Conservation (phyloP, 2,888 invertebrate species). For the Thyatira batis region DNA sequence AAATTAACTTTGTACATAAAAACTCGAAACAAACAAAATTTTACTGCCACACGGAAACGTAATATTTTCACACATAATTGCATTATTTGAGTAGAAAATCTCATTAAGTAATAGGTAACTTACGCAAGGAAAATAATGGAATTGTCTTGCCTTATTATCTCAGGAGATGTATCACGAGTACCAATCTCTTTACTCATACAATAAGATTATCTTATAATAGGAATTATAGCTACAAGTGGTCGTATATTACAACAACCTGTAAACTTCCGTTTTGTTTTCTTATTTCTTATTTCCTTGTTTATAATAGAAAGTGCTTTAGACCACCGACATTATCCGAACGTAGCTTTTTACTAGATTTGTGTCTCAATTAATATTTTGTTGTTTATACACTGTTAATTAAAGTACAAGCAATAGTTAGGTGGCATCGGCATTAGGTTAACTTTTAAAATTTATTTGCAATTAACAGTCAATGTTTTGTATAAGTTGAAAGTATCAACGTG, state of each 20-base stretch:
- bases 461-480: not conserved
- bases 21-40: constrained; percentile 7
- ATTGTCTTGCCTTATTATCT: constrained; percentile 35
- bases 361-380: too few species aligned
- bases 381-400: too few species aligned
- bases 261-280: not conserved
- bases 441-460: not conserved
- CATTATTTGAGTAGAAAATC: constrained; percentile 26
- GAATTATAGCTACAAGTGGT: constrained; percentile 19
- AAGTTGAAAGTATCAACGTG: constrained; percentile 7
- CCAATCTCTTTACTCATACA: constrained; percentile 35
- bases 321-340: too few species aligned
- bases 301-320: not conserved
- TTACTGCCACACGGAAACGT: constrained; percentile 12
- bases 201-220: constrained; percentile 30
- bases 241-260: not conserved
- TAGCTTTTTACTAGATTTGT: too few species aligned
- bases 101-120: constrained; percentile 24
- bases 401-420: too few species aligned
- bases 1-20: constrained; percentile 14
- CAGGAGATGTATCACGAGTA: constrained; percentile 35
- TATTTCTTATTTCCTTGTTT: not conserved
- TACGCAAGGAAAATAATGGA: constrained; percentile 27
- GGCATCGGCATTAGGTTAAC: too few species aligned
- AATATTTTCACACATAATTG: constrained; percentile 35